These are phyloP conservation scores for Otis tarda DNA, from an alignment of 2,113 vertebrate species.

Conservation along the genomic window DNA sequence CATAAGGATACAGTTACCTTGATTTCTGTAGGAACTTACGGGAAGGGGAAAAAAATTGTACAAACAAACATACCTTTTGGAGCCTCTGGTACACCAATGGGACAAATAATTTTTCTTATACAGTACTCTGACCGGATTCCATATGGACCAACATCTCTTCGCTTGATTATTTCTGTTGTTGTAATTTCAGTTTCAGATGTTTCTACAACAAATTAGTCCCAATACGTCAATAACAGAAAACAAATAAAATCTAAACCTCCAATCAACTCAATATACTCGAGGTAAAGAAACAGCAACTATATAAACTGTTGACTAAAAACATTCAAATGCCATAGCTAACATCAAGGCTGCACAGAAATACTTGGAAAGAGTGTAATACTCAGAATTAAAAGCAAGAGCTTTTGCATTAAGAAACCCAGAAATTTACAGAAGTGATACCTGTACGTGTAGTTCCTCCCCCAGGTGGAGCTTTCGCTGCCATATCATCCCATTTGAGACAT, in stretches of 20 bases:
- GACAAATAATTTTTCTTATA: slow-evolving; percentile 98
- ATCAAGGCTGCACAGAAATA: not conserved
- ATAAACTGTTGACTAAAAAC: not conserved
- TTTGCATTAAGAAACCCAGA: not conserved
- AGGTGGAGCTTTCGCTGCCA: slow-evolving; percentile 95
- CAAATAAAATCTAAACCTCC: not conserved
- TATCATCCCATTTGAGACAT: slow-evolving; percentile 96
- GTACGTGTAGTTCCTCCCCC: slow-evolving; percentile 92
- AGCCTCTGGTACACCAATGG: slow-evolving; percentile 95
- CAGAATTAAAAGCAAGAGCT: not conserved
- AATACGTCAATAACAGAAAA: not conserved
- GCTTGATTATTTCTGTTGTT: slow-evolving; percentile 98
- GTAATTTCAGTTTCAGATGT: slow-evolving; percentile 97
- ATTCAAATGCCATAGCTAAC: not conserved
- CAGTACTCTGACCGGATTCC: slow-evolving; percentile 98
- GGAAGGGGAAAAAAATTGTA: not conserved
- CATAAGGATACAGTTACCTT: not conserved
- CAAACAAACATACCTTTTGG: slow-evolving; percentile 86
- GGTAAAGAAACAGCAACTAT: not conserved
- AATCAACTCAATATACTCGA: not conserved
- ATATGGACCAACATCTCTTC: slow-evolving; percentile 93
- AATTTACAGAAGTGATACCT: slow-evolving; percentile 76
- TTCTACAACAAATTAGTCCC: slow-evolving; percentile 80
- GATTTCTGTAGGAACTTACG: not conserved
- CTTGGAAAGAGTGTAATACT: not conserved